Evolutionary conservation across 2,797 vertebrate species (phyloP).

Genomic region (Danio tinwini): DNA sequence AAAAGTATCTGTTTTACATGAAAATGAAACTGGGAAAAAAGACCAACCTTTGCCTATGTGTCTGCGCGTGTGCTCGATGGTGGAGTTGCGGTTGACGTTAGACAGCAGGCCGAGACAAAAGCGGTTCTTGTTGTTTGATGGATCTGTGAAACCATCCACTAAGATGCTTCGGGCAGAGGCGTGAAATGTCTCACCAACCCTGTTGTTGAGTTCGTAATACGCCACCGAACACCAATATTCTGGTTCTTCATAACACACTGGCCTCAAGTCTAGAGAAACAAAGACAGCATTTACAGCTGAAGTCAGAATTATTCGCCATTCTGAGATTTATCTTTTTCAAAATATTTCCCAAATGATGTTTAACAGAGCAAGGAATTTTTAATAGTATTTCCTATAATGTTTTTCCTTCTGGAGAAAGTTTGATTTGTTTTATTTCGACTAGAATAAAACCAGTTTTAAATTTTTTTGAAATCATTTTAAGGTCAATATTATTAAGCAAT

Average conservation of each 20-base stretch:
- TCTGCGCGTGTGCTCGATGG: conserved; percentile 94
- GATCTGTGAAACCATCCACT: conserved; percentile 97
- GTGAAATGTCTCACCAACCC: conserved; percentile 96
- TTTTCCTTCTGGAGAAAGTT: too few species aligned
- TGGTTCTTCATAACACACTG: conserved; percentile 96
- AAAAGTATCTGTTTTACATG: too few species aligned
- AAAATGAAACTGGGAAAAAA: too few species aligned
- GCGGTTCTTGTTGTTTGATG: conserved; percentile 95
- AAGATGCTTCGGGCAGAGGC: conserved; percentile 91
- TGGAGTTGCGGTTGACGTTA: conserved; percentile 98
- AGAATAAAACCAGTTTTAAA: too few species aligned
- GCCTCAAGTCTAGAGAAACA: conserved; percentile 83
- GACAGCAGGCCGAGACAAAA: conserved; percentile 97
- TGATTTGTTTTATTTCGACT: too few species aligned
- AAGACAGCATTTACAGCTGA: not conserved
- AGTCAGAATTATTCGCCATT: too few species aligned
- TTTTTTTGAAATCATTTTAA: too few species aligned
- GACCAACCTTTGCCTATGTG: conserved; percentile 95
- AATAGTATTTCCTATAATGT: too few species aligned
- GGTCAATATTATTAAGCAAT: too few species aligned
- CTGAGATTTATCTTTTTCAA: too few species aligned
- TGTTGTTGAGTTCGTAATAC: conserved; percentile 97
- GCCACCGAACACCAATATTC: conserved; percentile 97
- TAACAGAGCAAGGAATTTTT: too few species aligned
- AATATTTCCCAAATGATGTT: too few species aligned